Percentiles rank a stretch among this genome's conserved stretches.
Evolutionary conservation across 2,888 invertebrate genomes (phyloP).

Genomic region (Blastobasis adustella): DNA sequence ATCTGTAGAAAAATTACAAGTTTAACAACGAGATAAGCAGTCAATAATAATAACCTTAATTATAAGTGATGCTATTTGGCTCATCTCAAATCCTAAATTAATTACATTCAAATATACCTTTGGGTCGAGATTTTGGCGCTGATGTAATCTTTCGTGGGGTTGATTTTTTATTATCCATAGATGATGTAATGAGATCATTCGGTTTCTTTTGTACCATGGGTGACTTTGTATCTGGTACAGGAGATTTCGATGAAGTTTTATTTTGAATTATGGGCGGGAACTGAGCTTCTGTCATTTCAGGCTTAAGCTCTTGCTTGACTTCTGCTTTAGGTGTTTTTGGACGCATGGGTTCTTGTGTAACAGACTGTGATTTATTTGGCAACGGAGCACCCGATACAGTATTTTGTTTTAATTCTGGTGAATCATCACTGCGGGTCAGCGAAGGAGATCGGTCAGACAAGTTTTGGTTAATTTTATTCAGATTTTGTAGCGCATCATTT

Average conservation of each 20-base stretch:
- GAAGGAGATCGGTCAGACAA: slow-evolving; percentile 65
- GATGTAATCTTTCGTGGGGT: slow-evolving; percentile 60
- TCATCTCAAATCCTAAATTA: slow-evolving; percentile 35
- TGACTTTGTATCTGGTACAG: slow-evolving; percentile 38
- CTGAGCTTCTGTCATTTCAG: slow-evolving; percentile 27
- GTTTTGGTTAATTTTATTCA: slow-evolving; percentile 36
- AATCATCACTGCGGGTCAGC: slow-evolving; percentile 65
- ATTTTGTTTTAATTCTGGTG: slow-evolving; percentile 57
- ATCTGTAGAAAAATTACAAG: slow-evolving; percentile 71
- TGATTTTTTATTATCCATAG: slow-evolving; percentile 48
- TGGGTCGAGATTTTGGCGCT: slow-evolving; percentile 56
- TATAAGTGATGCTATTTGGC: slow-evolving; percentile 29
- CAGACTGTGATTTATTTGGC: slow-evolving; percentile 40
- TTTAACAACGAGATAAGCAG: not conserved
- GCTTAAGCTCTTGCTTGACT: slow-evolving; percentile 31
- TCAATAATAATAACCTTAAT: not conserved
- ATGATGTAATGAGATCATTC: slow-evolving; percentile 47
- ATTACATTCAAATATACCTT: slow-evolving; percentile 45
- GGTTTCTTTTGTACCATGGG: slow-evolving; percentile 49
- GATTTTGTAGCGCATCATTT: slow-evolving; percentile 27
- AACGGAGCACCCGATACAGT: slow-evolving; percentile 29
- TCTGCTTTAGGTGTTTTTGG: slow-evolving; percentile 59
- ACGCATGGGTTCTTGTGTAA: slow-evolving; percentile 47
- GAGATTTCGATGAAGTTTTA: slow-evolving; percentile 46
- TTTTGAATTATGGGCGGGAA: slow-evolving; percentile 25